Percentiles rank a stretch among this genome's conserved stretches.
Evolutionary conservation across 2,888 invertebrate genomes (phyloP).

Genomic region (Temnothorax rugatulus): DNA sequence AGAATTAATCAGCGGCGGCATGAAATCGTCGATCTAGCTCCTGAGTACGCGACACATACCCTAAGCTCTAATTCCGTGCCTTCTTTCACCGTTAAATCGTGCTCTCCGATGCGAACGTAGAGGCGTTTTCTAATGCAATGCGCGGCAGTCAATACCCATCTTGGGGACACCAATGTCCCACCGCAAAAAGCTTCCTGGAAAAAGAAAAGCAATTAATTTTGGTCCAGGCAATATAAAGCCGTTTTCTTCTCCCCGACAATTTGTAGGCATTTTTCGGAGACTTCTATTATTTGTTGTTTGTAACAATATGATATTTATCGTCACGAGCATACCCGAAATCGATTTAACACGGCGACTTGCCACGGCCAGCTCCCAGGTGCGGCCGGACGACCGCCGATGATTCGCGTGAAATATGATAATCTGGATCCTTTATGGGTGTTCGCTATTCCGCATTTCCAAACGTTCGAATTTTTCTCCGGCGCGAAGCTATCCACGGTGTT

Average conservation of each 20-base stretch:
- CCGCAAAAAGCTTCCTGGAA: conserved; percentile 95
- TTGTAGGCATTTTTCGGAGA: background rate
- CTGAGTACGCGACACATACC: conserved; percentile 83
- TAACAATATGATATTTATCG: background rate
- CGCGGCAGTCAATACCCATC: conserved; percentile 95
- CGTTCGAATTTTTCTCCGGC: conserved; percentile 70
- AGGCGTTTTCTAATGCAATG: conserved; percentile 94
- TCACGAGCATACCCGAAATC: conserved; percentile 89
- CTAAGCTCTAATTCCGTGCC: conserved; percentile 93
- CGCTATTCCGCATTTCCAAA: conserved; percentile 82
- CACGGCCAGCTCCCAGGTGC: conserved; percentile 96
- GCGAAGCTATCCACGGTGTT: conserved; percentile 79
- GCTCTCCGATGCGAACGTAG: conserved; percentile 94
- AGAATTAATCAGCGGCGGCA: background rate
- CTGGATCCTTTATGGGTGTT: conserved; percentile 77
- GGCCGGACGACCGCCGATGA: conserved; percentile 95
- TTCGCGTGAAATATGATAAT: conserved; percentile 88
- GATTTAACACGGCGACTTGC: conserved; percentile 96
- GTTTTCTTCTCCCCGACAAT: background rate
- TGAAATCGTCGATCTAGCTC: background rate
- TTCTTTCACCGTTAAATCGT: conserved; percentile 92
- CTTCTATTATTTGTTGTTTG: background rate
- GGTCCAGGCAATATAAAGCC: background rate
- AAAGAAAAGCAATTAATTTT: conserved; percentile 17
- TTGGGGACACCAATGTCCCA: conserved; percentile 93